These are phyloP conservation scores for Carcharodon carcharias DNA, from an alignment of 2,797 vertebrate genomes.

Conservation along the genomic window DNA sequence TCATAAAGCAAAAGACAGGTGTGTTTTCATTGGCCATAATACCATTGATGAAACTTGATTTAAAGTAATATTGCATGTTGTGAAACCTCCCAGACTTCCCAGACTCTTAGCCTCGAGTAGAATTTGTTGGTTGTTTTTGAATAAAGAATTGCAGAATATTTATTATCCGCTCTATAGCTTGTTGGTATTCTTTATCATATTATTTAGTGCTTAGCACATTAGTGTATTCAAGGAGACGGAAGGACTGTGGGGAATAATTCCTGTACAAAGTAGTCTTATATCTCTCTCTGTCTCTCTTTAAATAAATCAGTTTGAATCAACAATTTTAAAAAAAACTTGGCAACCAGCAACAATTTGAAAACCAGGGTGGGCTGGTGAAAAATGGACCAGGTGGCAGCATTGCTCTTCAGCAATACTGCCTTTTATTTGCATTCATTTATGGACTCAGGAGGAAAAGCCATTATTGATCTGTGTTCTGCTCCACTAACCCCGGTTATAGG, in stretches of 20 bases:
- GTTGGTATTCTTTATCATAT: background rate
- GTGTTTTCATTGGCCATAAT: conserved; percentile 17
- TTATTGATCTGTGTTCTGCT: background rate
- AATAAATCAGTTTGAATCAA: background rate
- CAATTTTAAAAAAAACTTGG: background rate
- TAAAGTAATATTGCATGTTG: background rate
- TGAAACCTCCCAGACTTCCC: background rate
- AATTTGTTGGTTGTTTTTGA: background rate
- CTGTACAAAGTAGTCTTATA: background rate
- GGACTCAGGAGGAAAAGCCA: background rate
- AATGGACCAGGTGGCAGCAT: background rate
- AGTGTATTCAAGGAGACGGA: background rate
- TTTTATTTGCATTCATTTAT: background rate
- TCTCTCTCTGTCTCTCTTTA: background rate
- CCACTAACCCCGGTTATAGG: background rate
- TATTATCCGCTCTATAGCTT: background rate
- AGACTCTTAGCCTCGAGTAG: background rate
- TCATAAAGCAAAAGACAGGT: background rate
- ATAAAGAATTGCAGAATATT: background rate
- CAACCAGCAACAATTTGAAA: background rate
- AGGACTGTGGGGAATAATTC: background rate
- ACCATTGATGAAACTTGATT: conserved; percentile 3
- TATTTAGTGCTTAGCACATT: background rate
- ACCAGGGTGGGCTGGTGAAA: background rate
- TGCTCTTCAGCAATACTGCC: background rate